These are phyloP conservation scores for Astreopora myriophthalma DNA, from an alignment of 64 coral and sea anemone species.

Conservation along the genomic window DNA sequence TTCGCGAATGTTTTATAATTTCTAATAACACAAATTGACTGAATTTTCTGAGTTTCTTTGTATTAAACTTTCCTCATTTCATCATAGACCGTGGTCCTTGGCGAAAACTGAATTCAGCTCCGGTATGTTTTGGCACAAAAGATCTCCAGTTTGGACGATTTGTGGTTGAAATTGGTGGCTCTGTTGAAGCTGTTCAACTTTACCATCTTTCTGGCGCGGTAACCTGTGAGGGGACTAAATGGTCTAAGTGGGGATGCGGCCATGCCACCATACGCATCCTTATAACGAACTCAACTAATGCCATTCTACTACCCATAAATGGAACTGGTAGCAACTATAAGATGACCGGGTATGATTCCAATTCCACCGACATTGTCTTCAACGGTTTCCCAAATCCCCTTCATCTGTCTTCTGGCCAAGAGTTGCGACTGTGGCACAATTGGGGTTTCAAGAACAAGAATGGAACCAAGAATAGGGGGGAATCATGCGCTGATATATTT, in stretches of 20 bases:
- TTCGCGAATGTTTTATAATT: too few relatives aligned
- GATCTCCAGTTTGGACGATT: not conserved
- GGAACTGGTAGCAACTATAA: not conserved
- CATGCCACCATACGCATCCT: too few relatives aligned
- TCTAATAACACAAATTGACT: too few relatives aligned
- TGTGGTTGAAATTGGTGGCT: not conserved
- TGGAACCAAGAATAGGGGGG: not conserved
- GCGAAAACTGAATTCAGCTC: not conserved
- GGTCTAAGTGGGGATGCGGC: not conserved
- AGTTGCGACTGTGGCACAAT: slow-evolving; percentile 45
- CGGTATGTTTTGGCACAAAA: not conserved
- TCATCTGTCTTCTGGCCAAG: not conserved
- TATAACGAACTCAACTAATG: not conserved
- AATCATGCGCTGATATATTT: slow-evolving; percentile 33
- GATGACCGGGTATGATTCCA: not conserved
- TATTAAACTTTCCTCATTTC: not conserved
- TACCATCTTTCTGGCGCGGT: not conserved
- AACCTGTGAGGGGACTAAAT: not conserved
- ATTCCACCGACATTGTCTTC: slow-evolving; percentile 28
- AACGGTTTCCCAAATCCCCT: not conserved
- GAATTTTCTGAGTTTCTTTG: too few relatives aligned
- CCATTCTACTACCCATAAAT: not conserved
- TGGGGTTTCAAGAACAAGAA: not conserved
- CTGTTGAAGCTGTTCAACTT: not conserved
- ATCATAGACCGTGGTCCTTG: not conserved